phyloP scores from a whole-genome alignment of 2,113 vertebrate genomes.

The Callipepla squamata region DNA sequence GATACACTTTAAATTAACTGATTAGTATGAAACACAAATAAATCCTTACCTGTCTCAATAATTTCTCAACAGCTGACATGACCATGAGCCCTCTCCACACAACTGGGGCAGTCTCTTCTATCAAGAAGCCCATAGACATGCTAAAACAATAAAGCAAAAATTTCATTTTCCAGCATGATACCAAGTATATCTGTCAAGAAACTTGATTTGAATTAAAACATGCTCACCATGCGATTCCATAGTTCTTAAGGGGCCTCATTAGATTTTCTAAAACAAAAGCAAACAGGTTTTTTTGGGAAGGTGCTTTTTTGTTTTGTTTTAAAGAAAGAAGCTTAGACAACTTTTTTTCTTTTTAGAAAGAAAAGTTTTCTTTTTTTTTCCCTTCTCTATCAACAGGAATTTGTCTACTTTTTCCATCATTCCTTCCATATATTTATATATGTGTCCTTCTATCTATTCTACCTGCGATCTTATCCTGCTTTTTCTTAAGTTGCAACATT shows the following conservation, averaged over 20 bases:
- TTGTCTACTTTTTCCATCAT: background rate
- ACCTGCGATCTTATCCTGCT: background rate
- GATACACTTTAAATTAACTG: background rate
- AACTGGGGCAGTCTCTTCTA: constrained; percentile 89
- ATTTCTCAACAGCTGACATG: constrained; percentile 93
- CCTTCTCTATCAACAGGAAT: background rate
- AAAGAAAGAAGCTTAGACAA: background rate
- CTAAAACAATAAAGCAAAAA: constrained; percentile 76
- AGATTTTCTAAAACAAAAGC: constrained; percentile 85
- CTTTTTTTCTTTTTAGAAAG: background rate
- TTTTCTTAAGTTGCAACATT: background rate
- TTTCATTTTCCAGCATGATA: background rate
- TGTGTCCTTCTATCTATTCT: background rate
- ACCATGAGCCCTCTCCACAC: constrained; percentile 98
- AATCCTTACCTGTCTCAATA: constrained; percentile 89
- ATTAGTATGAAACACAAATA: background rate
- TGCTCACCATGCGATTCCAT: constrained; percentile 92
- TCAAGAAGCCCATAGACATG: constrained; percentile 98
- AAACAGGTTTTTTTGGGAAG: constrained; percentile 7
- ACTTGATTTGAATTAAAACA: constrained; percentile 39
- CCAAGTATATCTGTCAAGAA: constrained; percentile 34
- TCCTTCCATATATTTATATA: background rate
- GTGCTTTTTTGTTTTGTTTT: background rate
- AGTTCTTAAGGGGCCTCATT: constrained; percentile 95
- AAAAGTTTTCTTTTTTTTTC: background rate